These are phyloP conservation scores for Dicyrtomina minuta DNA, from an alignment of 2,888 invertebrate genomes.

Conservation along the genomic window DNA sequence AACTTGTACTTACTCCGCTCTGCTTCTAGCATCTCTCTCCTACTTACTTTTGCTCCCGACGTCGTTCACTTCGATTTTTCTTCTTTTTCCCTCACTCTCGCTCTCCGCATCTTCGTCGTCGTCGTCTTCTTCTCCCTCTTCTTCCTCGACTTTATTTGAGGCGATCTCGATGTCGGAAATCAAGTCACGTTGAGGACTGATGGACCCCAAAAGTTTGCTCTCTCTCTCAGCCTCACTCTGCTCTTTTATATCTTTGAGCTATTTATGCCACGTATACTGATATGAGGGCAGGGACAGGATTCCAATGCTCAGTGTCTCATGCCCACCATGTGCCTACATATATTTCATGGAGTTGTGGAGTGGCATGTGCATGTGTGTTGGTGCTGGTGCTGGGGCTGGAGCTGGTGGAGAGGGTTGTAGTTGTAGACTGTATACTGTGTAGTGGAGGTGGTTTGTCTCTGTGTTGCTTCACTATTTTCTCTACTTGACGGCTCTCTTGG, in stretches of 20 bases:
- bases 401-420: background rate
- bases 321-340: background rate
- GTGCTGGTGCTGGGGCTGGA: background rate
- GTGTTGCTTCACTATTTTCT: background rate
- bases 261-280: no score
- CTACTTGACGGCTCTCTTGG: background rate
- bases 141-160: slow-evolving; percentile 37
- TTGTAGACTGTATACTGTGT: background rate
- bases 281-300: background rate
- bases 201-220: slow-evolving; percentile 42
- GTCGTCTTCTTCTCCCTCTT: background rate
- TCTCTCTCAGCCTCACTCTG: slow-evolving; percentile 4
- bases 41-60: slow-evolving; percentile 10
- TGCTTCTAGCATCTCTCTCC: slow-evolving; percentile 10
- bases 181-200: slow-evolving; percentile 40
- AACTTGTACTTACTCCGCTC: background rate
- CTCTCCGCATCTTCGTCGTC: background rate
- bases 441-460: slow-evolving; percentile 2
- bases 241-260: background rate
- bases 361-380: background rate
- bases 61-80: slow-evolving; percentile 24
- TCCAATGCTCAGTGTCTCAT: background rate
- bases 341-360: background rate
- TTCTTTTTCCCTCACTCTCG: background rate
- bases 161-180: slow-evolving; percentile 35